Percentiles rank a stretch among this genome's conserved stretches.
Evolutionary conservation across 2,113 vertebrate species (phyloP).

Genomic region (Callopanchax toddi): DNA sequence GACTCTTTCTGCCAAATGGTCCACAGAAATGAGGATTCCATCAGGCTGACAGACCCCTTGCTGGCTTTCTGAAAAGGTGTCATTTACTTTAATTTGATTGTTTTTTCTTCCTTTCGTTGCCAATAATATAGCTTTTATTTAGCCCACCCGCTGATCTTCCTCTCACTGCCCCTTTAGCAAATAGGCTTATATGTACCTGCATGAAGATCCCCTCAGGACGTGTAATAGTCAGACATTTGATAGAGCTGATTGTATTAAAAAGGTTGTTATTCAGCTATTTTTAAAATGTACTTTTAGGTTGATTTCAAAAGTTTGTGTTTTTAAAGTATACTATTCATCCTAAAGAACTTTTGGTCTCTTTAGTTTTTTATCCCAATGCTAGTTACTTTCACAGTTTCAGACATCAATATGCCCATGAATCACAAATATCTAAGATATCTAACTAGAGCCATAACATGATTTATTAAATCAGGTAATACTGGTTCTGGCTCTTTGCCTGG

Average conservation of each 20-base stretch:
- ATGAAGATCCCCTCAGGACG: conserved; percentile 28
- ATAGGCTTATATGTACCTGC: conserved; percentile 25
- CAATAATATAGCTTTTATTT: conserved; percentile 77
- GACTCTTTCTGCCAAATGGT: conserved; percentile 69
- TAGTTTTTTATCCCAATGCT: no score
- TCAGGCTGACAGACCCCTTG: conserved; percentile 75
- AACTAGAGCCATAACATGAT: no score
- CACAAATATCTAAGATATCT: no score
- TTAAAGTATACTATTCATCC: no score
- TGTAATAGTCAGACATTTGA: conserved; percentile 41
- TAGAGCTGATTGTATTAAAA: conserved; percentile 9
- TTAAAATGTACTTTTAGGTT: no score
- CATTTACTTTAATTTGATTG: conserved; percentile 82
- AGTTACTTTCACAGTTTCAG: no score
- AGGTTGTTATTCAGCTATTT: not conserved
- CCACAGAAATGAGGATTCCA: conserved; percentile 78
- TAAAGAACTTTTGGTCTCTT: no score
- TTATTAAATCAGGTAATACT: no score
- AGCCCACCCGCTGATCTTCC: conserved; percentile 62
- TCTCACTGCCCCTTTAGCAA: conserved; percentile 32
- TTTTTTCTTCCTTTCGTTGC: conserved; percentile 63
- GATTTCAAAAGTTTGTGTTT: no score
- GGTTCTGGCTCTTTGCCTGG: no score
- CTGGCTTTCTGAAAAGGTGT: conserved; percentile 77
- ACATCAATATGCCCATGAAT: no score